phyloP scores from a whole-genome alignment of 2,113 vertebrate genomes.

The Oreotrochilus melanogaster region DNA sequence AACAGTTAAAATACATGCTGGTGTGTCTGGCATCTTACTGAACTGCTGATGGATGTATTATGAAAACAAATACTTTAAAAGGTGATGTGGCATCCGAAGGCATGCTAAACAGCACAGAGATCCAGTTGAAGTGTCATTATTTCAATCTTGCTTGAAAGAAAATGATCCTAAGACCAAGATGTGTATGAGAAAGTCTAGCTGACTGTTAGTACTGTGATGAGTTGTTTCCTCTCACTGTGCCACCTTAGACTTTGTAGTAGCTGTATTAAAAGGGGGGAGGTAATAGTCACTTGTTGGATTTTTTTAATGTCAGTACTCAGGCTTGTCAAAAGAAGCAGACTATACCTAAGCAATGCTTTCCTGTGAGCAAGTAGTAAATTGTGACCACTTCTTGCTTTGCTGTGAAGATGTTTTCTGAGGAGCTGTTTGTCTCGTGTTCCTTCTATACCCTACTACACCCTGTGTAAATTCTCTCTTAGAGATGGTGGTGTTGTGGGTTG shows the following conservation, averaged over 20 bases:
- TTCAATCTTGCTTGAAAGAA: neutral
- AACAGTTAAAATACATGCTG: neutral
- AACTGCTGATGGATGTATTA: constrained; percentile 2
- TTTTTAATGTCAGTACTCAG: neutral
- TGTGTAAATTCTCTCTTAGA: neutral
- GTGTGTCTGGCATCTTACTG: neutral
- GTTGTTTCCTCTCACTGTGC: neutral
- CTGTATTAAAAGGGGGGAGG: neutral
- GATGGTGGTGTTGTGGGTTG: neutral
- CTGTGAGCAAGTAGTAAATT: neutral
- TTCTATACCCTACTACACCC: neutral
- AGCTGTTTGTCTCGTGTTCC: neutral
- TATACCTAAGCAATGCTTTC: neutral
- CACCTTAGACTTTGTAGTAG: neutral
- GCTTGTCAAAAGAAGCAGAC: neutral
- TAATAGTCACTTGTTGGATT: neutral
- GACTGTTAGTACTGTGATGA: neutral
- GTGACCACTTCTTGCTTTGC: neutral
- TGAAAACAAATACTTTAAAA: neutral
- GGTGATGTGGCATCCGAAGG: neutral
- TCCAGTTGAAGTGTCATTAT: neutral
- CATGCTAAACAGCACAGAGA: neutral
- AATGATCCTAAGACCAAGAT: neutral
- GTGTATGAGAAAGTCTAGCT: neutral
- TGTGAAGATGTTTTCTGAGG: neutral